Percentiles rank a stretch among this genome's conserved stretches.
Conservation (phyloP, 2,888 invertebrate species). For the Lobophora halterata region DNA sequence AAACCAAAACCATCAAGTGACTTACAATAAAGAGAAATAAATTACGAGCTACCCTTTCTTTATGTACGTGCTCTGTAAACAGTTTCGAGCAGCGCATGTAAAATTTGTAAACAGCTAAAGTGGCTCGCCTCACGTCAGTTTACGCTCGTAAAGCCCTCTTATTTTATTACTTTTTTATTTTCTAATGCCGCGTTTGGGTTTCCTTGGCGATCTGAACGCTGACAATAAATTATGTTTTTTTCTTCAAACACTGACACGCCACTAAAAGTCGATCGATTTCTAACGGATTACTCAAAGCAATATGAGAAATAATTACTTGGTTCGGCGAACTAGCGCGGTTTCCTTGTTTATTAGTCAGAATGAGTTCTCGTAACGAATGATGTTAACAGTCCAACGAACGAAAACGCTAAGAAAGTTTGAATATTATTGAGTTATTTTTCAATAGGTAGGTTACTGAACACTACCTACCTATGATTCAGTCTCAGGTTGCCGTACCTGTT, state of each 20-base stretch:
- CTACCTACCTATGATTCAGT: too few relatives aligned
- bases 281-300: constrained; percentile 78
- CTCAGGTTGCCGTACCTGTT: neutral
- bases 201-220: constrained; percentile 75
- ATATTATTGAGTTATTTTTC: constrained; percentile 12
- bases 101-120: constrained; percentile 61
- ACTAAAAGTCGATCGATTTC: constrained; percentile 80
- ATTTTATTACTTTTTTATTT: constrained; percentile 79
- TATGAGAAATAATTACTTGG: constrained; percentile 70
- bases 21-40: constrained; percentile 69
- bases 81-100: constrained; percentile 41
- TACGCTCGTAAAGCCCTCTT: constrained; percentile 77
- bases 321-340: constrained; percentile 73
- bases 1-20: constrained; percentile 65
- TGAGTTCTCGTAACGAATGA: constrained; percentile 55
- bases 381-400: constrained; percentile 35
- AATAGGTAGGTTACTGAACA: too few relatives aligned
- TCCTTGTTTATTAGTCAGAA: constrained; percentile 75
- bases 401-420: constrained; percentile 17
- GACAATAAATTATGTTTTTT: constrained; percentile 79
- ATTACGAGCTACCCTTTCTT: constrained; percentile 66
- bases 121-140: constrained; percentile 72
- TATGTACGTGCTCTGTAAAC: constrained; percentile 47
- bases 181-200: constrained; percentile 75
- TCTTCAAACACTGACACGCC: constrained; percentile 78